Evolutionary conservation across 2,797 vertebrate species (phyloP).

Genomic region (Anas flavirostris): DNA sequence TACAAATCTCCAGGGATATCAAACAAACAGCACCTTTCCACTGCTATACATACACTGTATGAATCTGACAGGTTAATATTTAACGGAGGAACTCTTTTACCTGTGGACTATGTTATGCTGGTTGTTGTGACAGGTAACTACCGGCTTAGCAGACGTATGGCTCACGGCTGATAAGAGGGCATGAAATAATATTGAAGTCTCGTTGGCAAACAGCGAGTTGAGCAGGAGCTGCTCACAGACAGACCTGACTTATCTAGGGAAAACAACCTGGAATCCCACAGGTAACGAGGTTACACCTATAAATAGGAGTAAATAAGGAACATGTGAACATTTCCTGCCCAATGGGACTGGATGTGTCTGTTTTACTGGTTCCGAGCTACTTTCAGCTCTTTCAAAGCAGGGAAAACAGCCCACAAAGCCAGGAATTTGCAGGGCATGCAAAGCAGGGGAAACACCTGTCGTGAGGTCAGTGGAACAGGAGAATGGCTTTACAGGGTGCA

Average conservation of each 20-base stretch:
- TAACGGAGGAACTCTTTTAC: conserved; percentile 28
- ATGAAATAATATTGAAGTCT: background rate
- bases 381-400: conserved; percentile 28
- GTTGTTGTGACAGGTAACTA: background rate
- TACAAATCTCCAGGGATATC: background rate
- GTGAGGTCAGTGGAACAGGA: conserved; percentile 15
- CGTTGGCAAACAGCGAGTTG: background rate
- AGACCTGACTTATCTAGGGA: background rate
- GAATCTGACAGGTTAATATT: conserved; percentile 43
- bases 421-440: conserved; percentile 26
- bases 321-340: background rate
- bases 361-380: background rate
- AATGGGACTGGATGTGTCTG: background rate
- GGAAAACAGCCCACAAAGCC: conserved; percentile 7
- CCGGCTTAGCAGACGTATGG: background rate
- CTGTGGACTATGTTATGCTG: background rate
- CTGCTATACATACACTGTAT: background rate
- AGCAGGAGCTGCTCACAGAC: background rate
- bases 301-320: conserved; percentile 3
- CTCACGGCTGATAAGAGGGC: background rate
- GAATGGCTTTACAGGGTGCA: background rate
- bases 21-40: background rate
- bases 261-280: background rate
- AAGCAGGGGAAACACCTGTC: conserved; percentile 62
- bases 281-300: background rate